Evolutionary conservation across 2,888 invertebrate species (phyloP), one percentile per base, ranked within the genome.

Genomic region (Apodemia zela): DNA sequence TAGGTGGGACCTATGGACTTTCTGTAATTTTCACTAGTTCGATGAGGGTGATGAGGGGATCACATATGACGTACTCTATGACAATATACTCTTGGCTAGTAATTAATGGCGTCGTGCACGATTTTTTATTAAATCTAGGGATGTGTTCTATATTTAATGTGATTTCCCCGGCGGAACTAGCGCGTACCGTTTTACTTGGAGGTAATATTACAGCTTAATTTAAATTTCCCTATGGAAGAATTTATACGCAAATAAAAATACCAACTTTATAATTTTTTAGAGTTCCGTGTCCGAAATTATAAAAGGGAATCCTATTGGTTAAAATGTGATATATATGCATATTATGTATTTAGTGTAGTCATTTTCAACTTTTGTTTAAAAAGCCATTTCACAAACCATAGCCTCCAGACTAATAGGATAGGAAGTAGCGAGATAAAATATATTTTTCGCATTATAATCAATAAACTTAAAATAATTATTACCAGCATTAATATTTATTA

Each of bases 181-280:
- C 54, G 54, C 54, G 45, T 47, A 47, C 15, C 54, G 29, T 57
- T 57, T 57, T 25, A 57, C 54, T 57, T 57, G 25, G 25, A 57
- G 54, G 54, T 29, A 57, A 57, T 57, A 57, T 57, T 57, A 57
- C 54, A 57, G 25, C 54, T 57, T 57, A 57, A 57, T 57, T 57
- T 57, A 57, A 57, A 57, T 57, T 57, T 57, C 29, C 54, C 54
- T 15, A 29, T 57, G 54, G 54, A 57, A 57, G 54, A 57, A 25
- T 57, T 57, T 57, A 57, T 29, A n/a, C 25, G 54, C 54, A 57
- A 57, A 57, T 57, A 54, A 57, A 54, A 57, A 57, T 29, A 57
- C 15, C 54, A 25, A 15, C 54, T 15, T n/a, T 17, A 17, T 42
- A 13, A 57, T 57, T 57, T 57, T 17, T 25, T 57, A 57, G 18